Conservation (phyloP, 1,140 invertebrate species). For the Cotesia chilonis region DNA sequence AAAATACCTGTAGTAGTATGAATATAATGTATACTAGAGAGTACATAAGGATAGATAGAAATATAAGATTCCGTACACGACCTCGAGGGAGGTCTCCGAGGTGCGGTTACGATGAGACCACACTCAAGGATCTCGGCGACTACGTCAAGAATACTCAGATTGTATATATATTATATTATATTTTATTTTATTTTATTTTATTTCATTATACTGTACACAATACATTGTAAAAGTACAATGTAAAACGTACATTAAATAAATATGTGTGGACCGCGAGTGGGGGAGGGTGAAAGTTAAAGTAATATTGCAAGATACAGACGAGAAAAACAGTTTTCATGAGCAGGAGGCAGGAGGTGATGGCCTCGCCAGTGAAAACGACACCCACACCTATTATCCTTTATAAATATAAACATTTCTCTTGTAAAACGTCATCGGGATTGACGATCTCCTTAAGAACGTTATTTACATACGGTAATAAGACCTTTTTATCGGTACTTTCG, state of each 20-base stretch:
- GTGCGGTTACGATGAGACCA: too few relatives aligned
- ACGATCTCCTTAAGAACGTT: constrained; percentile 23
- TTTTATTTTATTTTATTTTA: too few relatives aligned
- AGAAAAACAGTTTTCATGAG: constrained; percentile 23
- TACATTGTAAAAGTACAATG: neutral
- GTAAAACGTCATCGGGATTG: constrained; percentile 35
- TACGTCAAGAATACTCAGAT: too few relatives aligned
- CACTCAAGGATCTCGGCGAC: constrained; percentile 1
- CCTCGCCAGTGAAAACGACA: constrained; percentile 37
- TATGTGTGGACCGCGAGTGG: constrained; percentile 4
- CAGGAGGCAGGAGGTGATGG: constrained; percentile 31
- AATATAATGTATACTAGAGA: too few relatives aligned
- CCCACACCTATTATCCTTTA: constrained; percentile 19
- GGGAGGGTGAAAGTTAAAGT: constrained; percentile 30
- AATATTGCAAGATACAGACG: neutral
- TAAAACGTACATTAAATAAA: neutral
- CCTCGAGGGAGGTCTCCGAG: too few relatives aligned
- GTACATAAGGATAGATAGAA: too few relatives aligned
- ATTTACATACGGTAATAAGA: constrained; percentile 32
- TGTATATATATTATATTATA: too few relatives aligned
- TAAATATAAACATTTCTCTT: constrained; percentile 24
- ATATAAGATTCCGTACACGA: too few relatives aligned
- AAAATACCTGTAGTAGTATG: too few relatives aligned
- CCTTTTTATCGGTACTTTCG: too few relatives aligned
- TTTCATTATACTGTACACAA: too few relatives aligned